Evolutionary conservation across 2,797 vertebrate species (phyloP), one percentile per base, ranked within the genome.

Genomic region (Cynodonichthys magdalenae): DNA sequence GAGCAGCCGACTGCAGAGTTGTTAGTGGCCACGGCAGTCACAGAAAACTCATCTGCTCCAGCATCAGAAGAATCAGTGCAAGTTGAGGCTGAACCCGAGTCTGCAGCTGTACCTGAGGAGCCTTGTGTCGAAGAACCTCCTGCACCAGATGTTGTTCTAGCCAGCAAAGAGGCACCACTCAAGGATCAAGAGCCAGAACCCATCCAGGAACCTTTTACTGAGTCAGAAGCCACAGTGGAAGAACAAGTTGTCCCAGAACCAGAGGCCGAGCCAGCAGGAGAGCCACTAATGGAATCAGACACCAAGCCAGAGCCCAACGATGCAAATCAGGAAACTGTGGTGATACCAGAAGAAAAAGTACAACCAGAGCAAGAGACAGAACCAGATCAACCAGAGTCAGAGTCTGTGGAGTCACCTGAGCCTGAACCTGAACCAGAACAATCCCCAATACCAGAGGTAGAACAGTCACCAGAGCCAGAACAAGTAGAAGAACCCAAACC

Each of bases 181-280:
- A 46, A 19, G 6, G n/a, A 19, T 46, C 45, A n/a, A 10, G 85
- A 87, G n/a, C 63, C 79, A 39, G 69, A 80, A 46, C 46, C 71
- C 49, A 52, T 58, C 29, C 31, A 54, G 73, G 79, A 75, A 60
- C 79, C 77, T 79, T 67, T 80, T 68, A 74, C 61, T 63, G 81
- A 80, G 45, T 39, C 68, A 15, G 69, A 82, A 41, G 61, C 17
- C 27, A 36, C 59, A 63, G 73, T 65, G 29, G 72, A 65, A 59
- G 71, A 73, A 53, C 58, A 52, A 15, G 65, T 52, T 6, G 65
- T 60, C 9, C 8, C 70, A 51, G 69, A 75, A 47, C 53, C 63
- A 20, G 66, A 77, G 5, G n/a, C 31, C 15, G 74, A 87, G 36
- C 12, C 50, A 28, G 36, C 36, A 39, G 36, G 36, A 39, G 46